Base-by-base conservation (phyloP, 2,113 vertebrate genomes). In the Pithys albifrons region DNA sequence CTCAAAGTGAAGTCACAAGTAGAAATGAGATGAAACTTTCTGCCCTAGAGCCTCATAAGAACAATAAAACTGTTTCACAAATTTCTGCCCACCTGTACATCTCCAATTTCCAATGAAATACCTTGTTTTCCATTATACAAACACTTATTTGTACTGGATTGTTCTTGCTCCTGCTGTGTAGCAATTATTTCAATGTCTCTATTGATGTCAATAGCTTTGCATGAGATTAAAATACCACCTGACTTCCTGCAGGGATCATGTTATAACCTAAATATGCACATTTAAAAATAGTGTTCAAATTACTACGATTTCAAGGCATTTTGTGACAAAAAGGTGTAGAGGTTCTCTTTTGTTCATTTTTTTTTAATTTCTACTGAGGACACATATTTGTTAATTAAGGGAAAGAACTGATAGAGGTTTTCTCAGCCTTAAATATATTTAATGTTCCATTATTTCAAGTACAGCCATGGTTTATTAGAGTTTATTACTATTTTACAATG, bases 351-450 rank as follows among this genome's bases (percentile, higher is more conserved):
- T 25, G 19, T 12, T 14, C 29, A 16, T 11, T 16, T 33, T 6
- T 20, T 55, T 14, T 2, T 24, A 1, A 14, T 62, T 46, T 55
- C 35, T 80, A 9, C 25, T 37, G 4, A 14, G 7, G 3, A 78
- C 4, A 69, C 2, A 46, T 57, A 35, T 52, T 61, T 87, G 49
- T 91, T 78, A 43, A 45, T 33, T 35, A 83, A 57, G 10, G 2
- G 2, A 3, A 69, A 85, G 28, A 52, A 85, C 0, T 1, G 22
- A 37, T 18, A 61, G 37, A 94, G 66, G 92, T 92, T 98, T 97
- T 97, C 89, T 98, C 98, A 98, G 94, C 62, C 62, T 88, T 94
- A 97, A 97, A 98, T 97, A 89, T 97, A 95, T 96, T 91, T 86
- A 79, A 20, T 98, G 93, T 98, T 98, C 96, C 85, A 96, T 93